Evolutionary conservation across 2,888 invertebrate genomes (phyloP).

Genomic region (Lithophane semibrunnea): DNA sequence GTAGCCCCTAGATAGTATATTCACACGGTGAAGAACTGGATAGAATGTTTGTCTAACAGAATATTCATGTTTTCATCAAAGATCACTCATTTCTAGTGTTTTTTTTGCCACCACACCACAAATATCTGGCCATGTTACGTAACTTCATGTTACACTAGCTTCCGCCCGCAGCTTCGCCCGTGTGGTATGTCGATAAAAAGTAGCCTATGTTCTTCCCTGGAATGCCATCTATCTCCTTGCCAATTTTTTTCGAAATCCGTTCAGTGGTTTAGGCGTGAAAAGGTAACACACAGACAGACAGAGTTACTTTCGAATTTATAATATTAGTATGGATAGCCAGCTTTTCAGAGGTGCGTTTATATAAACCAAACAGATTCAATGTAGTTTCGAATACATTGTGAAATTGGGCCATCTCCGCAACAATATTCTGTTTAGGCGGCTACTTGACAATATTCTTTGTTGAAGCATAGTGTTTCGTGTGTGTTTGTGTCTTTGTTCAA

Average conservation of each 20-base stretch:
- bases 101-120: neutral
- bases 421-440: neutral
- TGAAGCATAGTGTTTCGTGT: no score
- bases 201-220: no score
- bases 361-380: neutral
- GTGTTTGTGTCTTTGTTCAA: neutral
- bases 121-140: neutral
- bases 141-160: no score
- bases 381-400: neutral
- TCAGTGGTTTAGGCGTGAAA: no score
- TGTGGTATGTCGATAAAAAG: no score
- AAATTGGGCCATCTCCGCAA: neutral
- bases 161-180: no score
- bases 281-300: no score
- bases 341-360: neutral
- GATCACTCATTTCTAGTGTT: neutral
- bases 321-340: no score
- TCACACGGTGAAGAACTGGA: slow-evolving; percentile 1
- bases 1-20: slow-evolving; percentile 12
- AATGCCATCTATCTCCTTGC: no score
- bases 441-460: neutral
- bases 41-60: slow-evolving; percentile 24
- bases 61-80: neutral
- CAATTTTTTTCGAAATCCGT: no score
- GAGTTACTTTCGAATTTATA: no score